Evolutionary conservation across 2,888 invertebrate genomes (phyloP).

Genomic region (Lasioglossum pauxillum): DNA sequence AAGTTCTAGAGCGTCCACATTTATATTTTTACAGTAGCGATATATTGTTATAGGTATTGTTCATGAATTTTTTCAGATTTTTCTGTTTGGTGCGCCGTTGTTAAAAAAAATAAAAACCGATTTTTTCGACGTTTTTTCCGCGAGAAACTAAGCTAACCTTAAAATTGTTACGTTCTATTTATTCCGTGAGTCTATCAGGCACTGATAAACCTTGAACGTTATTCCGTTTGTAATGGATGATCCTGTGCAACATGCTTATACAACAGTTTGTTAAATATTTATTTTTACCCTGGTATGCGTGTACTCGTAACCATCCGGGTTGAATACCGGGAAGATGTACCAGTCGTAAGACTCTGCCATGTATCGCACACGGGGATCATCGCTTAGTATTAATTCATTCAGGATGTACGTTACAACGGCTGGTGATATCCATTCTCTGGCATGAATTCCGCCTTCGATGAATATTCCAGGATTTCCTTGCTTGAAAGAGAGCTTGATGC

Average conservation of each 20-base stretch:
- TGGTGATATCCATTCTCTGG: conserved; percentile 91
- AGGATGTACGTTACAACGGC: conserved; percentile 88
- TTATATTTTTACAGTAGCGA: too few relatives aligned
- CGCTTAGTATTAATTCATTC: conserved; percentile 87
- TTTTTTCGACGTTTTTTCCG: too few relatives aligned
- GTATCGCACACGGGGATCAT: conserved; percentile 84
- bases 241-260: neutral
- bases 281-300: conserved; percentile 86
- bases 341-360: conserved; percentile 88
- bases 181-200: too few relatives aligned
- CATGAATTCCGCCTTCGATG: conserved; percentile 89
- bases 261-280: neutral
- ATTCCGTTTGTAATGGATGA: neutral
- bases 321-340: conserved; percentile 91
- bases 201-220: too few relatives aligned
- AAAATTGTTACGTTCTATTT: too few relatives aligned
- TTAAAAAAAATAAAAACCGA: too few relatives aligned
- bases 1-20: too few relatives aligned
- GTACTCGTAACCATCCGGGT: conserved; percentile 92
- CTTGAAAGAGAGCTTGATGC: conserved; percentile 85
- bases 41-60: too few relatives aligned
- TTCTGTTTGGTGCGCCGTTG: too few relatives aligned
- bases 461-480: conserved; percentile 86
- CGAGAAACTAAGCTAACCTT: too few relatives aligned
- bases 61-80: too few relatives aligned